These are phyloP conservation scores for Gryon sp. DNA, from an alignment of 1,140 invertebrate genomes.

Conservation along the genomic window DNA sequence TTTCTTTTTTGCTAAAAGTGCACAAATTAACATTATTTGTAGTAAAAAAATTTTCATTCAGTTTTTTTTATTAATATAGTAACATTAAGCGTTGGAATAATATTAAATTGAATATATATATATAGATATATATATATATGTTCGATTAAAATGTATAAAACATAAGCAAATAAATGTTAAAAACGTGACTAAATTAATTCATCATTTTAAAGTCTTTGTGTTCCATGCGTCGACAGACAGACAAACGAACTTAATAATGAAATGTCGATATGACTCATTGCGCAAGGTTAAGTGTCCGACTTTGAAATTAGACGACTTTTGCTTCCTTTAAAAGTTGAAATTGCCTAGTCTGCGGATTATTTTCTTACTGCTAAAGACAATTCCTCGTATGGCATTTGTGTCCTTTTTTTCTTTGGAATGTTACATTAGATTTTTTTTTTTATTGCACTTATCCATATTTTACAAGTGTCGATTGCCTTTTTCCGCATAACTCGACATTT, in stretches of 20 bases:
- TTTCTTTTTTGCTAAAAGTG: too few species aligned
- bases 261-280: constrained; percentile 53
- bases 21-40: neutral
- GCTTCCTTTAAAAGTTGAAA: constrained; percentile 35
- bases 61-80: too few species aligned
- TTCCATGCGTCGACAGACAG: constrained; percentile 23
- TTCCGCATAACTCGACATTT: constrained; percentile 35
- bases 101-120: too few species aligned
- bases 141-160: too few species aligned
- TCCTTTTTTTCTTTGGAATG: constrained; percentile 31
- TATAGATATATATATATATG: too few species aligned
- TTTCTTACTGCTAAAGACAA: neutral
- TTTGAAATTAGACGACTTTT: constrained; percentile 48
- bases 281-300: constrained; percentile 57
- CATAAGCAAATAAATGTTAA: too few species aligned
- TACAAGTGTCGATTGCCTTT: constrained; percentile 17
- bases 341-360: too few species aligned
- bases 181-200: constrained; percentile 33
- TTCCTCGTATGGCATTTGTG: too few species aligned
- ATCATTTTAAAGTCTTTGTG: constrained; percentile 41
- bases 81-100: too few species aligned
- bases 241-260: constrained; percentile 41
- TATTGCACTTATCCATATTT: constrained; percentile 41
- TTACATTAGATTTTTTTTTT: constrained; percentile 27
- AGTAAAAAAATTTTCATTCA: neutral